Percentiles rank a stretch among this genome's conserved stretches.
Conservation (phyloP, 2,113 vertebrate genomes). For the Zeus faber region DNA sequence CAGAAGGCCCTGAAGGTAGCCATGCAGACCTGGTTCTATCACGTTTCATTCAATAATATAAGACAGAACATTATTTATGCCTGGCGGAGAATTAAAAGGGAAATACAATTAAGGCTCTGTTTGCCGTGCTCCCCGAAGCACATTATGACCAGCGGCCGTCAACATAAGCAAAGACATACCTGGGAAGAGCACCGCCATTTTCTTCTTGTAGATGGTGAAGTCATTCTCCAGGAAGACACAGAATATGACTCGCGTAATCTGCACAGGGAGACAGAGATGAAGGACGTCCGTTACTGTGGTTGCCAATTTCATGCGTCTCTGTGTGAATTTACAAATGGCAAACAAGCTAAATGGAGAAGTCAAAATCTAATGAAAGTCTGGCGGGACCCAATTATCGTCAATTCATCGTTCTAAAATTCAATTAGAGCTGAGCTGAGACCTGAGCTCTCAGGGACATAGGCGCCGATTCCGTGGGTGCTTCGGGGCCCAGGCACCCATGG, state of each 20-base stretch:
- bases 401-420: conserved; percentile 30
- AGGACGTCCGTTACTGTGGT: conserved; percentile 38
- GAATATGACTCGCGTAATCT: conserved; percentile 96
- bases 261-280: conserved; percentile 53
- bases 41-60: neutral
- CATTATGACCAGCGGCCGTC: neutral
- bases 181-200: conserved; percentile 88
- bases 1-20: neutral
- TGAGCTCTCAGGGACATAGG: conserved; percentile 23
- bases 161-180: conserved; percentile 67
- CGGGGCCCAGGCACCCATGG: no score
- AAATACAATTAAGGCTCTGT: no score
- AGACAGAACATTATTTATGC: neutral
- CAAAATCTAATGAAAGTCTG: conserved; percentile 28
- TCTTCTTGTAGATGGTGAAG: conserved; percentile 96
- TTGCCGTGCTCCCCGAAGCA: no score
- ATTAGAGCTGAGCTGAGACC: conserved; percentile 34
- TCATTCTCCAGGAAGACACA: conserved; percentile 97
- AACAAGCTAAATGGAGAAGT: conserved; percentile 24
- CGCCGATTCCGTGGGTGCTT: no score
- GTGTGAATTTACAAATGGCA: conserved; percentile 17
- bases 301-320: conserved; percentile 20
- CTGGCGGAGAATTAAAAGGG: no score
- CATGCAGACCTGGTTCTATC: neutral
- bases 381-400: conserved; percentile 17